phyloP scores from a whole-genome alignment of 2,888 invertebrate species.

The Craniophora ligustri region DNA sequence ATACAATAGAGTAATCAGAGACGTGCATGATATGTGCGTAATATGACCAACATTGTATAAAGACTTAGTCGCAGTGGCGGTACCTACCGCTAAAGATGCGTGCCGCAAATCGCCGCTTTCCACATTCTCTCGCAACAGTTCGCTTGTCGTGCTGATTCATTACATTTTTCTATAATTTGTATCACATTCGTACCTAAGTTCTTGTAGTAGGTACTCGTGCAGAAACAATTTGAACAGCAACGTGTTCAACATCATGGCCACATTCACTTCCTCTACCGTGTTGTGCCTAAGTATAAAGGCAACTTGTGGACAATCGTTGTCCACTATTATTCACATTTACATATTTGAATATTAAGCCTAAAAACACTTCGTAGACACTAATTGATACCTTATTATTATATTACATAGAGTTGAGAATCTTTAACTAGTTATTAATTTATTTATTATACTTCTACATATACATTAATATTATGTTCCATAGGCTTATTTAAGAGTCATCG shows the following conservation, averaged over 20 bases:
- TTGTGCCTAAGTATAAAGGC: background rate
- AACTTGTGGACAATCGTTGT: constrained; percentile 21
- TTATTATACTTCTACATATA: background rate
- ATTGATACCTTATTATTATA: background rate
- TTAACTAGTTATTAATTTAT: background rate
- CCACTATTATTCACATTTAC: background rate
- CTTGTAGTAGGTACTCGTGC: constrained; percentile 18
- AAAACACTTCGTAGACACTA: background rate
- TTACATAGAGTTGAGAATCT: background rate
- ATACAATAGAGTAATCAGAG: no score
- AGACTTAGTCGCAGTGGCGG: no score
- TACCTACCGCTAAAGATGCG: constrained; percentile 24
- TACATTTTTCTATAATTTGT: constrained; percentile 42
- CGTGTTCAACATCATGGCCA: constrained; percentile 58
- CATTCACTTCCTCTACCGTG: constrained; percentile 68
- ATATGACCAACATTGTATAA: no score
- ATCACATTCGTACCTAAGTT: no score
- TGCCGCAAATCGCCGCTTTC: constrained; percentile 35
- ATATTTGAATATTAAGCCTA: constrained; percentile 3
- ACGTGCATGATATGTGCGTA: no score
- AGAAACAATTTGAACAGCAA: constrained; percentile 17
- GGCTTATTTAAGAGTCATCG: constrained; percentile 1
- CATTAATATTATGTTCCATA: background rate
- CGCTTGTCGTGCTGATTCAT: constrained; percentile 30
- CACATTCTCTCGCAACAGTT: constrained; percentile 41